Base-by-base conservation (phyloP, 2,888 invertebrate genomes). In the Platynereis dumerilii region DNA sequence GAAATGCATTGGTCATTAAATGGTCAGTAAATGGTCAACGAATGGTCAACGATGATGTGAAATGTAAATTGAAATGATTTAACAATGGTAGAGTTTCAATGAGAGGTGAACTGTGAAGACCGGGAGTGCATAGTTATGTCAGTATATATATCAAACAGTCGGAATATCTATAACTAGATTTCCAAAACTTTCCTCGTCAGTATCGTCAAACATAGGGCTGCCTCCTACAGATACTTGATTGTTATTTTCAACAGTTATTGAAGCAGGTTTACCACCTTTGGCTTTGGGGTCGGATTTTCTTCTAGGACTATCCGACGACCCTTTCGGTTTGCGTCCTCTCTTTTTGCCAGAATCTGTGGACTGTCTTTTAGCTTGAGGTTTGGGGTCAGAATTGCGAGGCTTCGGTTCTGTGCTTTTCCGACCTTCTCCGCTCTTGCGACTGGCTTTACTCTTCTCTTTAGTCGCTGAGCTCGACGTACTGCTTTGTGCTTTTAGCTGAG, bases 121-220 rank as follows among this genome's bases (percentile, higher is more conserved):
- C 5, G 5, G 5, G 12, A 7, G 34, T 34, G 34, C 34, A 34
- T 34, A 34, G 34, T n/a, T n/a, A n/a, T n/a, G n/a, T n/a, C n/a
- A n/a, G n/a, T n/a, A n/a, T n/a, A n/a, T 12, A 34, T 34, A 34
- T 53, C 20, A 53, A 27, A 55, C 53, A 17, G 54, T 28, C 3
- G 64, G 64, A 26, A 64, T 64, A 58, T 64, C 64, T 39, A 64
- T 64, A n/a, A 64, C 58, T 17, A 64, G 58, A 34, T 64, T 42
- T 15, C 44, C 52, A 28, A 52, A 58, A 26, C 28, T 52, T 22
- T 61, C 61, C 20, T 63, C 63, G 28, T 63, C 63, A 3, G 58
- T 55, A 34, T 64, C 64, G 34, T 64, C 64, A 58, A 64, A 64
- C 64, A 64, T 57, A 15, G 63, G 45, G 28, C 24, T 22, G 2